Conservation (phyloP, 2,113 vertebrate species). For the Equus quagga region DNA sequence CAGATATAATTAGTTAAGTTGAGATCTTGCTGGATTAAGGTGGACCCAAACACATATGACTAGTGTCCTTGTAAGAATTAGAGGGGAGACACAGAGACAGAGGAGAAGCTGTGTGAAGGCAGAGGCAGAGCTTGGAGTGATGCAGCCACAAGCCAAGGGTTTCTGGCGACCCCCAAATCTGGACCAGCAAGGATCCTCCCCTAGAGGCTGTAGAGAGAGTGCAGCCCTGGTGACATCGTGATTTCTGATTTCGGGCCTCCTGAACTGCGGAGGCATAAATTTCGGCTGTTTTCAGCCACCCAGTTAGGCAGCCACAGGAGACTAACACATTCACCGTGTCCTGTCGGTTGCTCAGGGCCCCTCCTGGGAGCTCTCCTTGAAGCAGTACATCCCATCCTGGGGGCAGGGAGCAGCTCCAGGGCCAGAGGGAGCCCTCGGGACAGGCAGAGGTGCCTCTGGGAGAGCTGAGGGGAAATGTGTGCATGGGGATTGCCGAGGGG, state of each 20-base stretch:
- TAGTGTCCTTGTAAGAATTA: background rate
- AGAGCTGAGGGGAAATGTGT: background rate
- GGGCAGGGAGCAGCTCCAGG: too few relatives aligned
- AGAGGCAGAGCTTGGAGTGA: background rate
- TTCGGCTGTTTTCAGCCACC: background rate
- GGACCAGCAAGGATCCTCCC: background rate
- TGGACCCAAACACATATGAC: background rate
- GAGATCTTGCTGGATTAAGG: background rate
- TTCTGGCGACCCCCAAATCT: rapidly evolving
- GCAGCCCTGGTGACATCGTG: rapidly evolving
- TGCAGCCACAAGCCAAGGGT: rapidly evolving
- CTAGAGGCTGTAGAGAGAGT: background rate
- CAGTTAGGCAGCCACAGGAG: rapidly evolving
- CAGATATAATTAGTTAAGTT: background rate
- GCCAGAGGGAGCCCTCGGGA: background rate
- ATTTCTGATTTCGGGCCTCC: background rate
- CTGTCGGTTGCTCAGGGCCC: background rate
- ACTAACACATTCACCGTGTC: rapidly evolving
- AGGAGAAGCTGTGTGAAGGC: too few relatives aligned
- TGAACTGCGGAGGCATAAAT: background rate
- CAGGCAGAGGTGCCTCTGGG: too few relatives aligned
- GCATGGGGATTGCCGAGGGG: background rate
- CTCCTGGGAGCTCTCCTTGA: rapidly evolving
- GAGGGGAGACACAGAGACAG: background rate
- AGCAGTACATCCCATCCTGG: background rate